Evolutionary conservation across 2,888 invertebrate genomes (phyloP), one percentile per base, ranked within the genome.

Genomic region (Drosophila kambysellisi): DNA sequence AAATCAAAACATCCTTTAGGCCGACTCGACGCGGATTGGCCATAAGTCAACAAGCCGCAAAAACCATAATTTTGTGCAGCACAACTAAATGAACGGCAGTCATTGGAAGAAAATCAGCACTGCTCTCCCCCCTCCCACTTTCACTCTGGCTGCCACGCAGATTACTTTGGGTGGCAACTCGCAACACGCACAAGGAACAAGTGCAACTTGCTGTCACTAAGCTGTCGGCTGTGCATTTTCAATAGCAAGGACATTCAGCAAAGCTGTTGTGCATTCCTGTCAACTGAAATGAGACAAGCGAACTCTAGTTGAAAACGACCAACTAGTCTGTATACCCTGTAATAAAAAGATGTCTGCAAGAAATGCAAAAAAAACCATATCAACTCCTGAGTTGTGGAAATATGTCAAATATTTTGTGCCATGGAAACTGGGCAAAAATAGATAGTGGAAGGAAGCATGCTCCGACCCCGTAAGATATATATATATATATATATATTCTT

Each of bases 51-150:
- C 51, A 41, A 12, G n/a, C 37, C 25, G 39, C 57, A 41, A 43
- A 17, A 41, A 43, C 9, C 37, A 32, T 20, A 6, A 29, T 67
- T 71, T 68, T 79, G 60, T 68, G 46, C n/a, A 62, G 29, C 37
- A 61, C 60, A 58, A 74, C 70, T 56, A 48, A 83, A 71, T 71
- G 58, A 56, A 70, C 56, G 61, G 41, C 60, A 46, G 20, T 53
- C 58, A 67, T 37, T 29, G 48, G n/a, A 50, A 17, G 53, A 32
- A 32, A 41, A 62, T 57, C 30, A 15, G 20, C 15, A 8, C 25
- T 2, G 8, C 8, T 3, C 4, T 0, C 4, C 17, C 0, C 4
- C 0, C 39, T 20, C 11, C 17, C 29, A 37, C 25, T 8, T 1
- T n/a, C 25, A 17, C 35, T 20, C 9, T 54, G 35, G 33, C 8